Evolutionary conservation across 92 coral and sea anemone genomes (phyloP), one percentile per base, ranked within the genome.

Genomic region (Siderastrea siderea): DNA sequence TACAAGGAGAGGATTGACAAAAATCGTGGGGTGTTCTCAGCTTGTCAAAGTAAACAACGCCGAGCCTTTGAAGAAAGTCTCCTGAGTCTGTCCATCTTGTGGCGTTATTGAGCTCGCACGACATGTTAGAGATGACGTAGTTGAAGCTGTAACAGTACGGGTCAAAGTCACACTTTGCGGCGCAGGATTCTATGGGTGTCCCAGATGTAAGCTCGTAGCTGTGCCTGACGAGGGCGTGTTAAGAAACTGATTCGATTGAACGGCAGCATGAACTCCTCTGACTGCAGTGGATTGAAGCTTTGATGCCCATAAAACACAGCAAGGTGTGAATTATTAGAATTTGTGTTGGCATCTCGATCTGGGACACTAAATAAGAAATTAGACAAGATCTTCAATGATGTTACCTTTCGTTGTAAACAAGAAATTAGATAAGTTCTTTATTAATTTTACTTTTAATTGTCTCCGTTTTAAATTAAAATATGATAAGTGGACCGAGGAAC

Each of bases 61-160:
- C 62, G 38, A 46, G 43, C 60, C 19, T 79, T 59, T 19, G 58
- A 58, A 62, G 12, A 48, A 79, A 79, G 84, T 17, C 13, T 12
- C 43, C 7, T 9, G 84, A 17, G 52, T 64, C 74, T 9, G 84
- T 68, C 3, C 13, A 38, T 12, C 84, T 54, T 43, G 84, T 49
- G 5, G 84, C 66, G 71, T 79, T 67, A 46, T 53, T 79, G 3
- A 79, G 84, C 74, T 79, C 84, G 74, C 84, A 79, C 10, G 84
- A 15, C 59, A 38, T 51, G 47, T 5, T 8, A 59, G 58, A 74
- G 47, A 64, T 4, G 62, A 79, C 13, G 84, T 47, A 79, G 59
- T 79, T 79, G 74, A 79, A 79, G 47, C 84, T 79, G 84, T 79
- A 79, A 47, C 84, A 79, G 38, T 11, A 50, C 55, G 17, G 58